Base-by-base conservation (phyloP, 2,888 invertebrate species). In the Drosophila putrida region DNA sequence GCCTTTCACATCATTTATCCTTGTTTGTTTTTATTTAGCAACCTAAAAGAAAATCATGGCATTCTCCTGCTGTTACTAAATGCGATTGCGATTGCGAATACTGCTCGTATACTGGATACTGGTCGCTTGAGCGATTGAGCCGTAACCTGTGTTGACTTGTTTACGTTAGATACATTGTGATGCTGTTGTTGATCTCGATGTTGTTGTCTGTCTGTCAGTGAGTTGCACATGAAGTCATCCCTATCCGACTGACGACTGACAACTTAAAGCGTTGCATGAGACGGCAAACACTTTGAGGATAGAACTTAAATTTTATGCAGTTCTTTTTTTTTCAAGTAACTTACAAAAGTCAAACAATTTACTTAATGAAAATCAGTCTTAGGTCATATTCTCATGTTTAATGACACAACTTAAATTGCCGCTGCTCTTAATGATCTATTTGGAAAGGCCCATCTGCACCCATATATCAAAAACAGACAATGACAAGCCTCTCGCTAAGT, bases 11-110 rank as follows among this genome's bases (percentile, higher is more conserved):
- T 89, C 89, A 89, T 90, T 89, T 89, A 89, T 89, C 88, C 89
- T 89, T 90, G 89, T 89, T 89, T 88, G 87, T 87, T 87, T 87
- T 87, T 87, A 76, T 83, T 84, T 78, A 83, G 84, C 66, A 60
- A 67, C 71, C 69, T 64, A 53, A 68, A 68, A 63, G 53, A 67
- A 71, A 80, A 63, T 73, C 84, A 72, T 65, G 61, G 70, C 67
- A 62, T 20, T 66, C 65, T 71, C 59, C 35, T 35, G 43, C 72
- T 61, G 44, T 73, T 60, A 25, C 15, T 11, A 31, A 13, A 25
- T 38, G 43, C 39, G 51, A 38, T 13, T 50, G 43, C 39, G 50
- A 36, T n/a, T 51, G 38, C 36, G 13, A 51, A 51, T 27, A 13
- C 27, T 27, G 10, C 27, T 38, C 27, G n/a, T 27, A 20, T 20